Base-by-base conservation (phyloP, 2,113 vertebrate species). In the Pseudonaja textilis region DNA sequence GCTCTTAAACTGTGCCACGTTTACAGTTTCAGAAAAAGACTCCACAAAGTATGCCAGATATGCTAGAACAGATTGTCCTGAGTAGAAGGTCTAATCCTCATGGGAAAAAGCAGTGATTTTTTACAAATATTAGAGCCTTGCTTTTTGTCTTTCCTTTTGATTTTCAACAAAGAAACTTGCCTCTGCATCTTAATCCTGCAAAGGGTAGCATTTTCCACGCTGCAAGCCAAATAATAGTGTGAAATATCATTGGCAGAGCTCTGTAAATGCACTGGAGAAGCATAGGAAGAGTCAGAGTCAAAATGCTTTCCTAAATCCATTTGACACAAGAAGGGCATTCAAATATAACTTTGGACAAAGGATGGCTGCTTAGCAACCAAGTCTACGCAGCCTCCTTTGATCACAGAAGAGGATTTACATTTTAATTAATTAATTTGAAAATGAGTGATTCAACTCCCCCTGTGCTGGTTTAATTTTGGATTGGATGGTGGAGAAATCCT, bases 31-130 rank as follows among this genome's bases (percentile, higher is more conserved):
- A 95, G 92, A 93, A 87, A 47, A 95, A 91, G 16, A 16, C 56
- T 45, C 59, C 25, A 29, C 25, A 92, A 95, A 97, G 95, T 96
- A 96, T 96, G 94, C 86, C 92, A 94, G 95, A 95, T 94, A 95
- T 0, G 90, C 42, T 92, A 45, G 86, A 92, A 92, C 89, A 47
- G 64, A 89, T 81, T 89, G 55, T 86, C 87, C 89, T 10, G 50
- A 94, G 57, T 0, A 0, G 93, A 93, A 91, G 56, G 42, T 91
- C 64, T 88, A 85, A 86, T 94, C 90, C 94, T 88, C 94, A 95
- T 96, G 95, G 96, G 96, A 95, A 94, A 93, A 94, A 74, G 23
- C 45, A 54, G 81, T 57, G 89, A 94, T 94, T 93, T 91, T 91
- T 93, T 88, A 92, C 8, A 88, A 94, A 94, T 94, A 95, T 88